Percentiles rank a stretch among this genome's conserved stretches.
Conservation (phyloP, 1,140 invertebrate genomes). For the Coboldia fuscipes region DNA sequence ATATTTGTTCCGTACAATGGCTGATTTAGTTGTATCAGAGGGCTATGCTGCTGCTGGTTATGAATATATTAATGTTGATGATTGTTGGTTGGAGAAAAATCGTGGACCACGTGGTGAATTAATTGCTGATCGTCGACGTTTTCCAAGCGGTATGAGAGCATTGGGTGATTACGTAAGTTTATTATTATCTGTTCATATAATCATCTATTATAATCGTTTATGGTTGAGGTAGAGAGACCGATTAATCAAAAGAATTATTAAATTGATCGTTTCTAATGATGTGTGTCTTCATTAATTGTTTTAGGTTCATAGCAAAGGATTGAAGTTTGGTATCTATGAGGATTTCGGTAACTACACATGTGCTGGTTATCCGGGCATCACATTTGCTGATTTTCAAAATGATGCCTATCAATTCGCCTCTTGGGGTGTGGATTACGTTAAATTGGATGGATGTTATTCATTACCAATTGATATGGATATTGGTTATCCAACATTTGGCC, state of each 20-base stretch:
- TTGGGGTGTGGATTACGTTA: constrained; percentile 93
- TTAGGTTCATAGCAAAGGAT: constrained; percentile 76
- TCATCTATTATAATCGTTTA: background rate
- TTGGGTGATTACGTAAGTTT: constrained; percentile 75
- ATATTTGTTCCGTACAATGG: constrained; percentile 75
- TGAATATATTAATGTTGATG: constrained; percentile 85
- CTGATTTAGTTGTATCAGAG: constrained; percentile 69
- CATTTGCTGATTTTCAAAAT: constrained; percentile 51
- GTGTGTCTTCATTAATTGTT: constrained; percentile 5
- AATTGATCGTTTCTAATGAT: background rate
- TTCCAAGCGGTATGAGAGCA: constrained; percentile 80
- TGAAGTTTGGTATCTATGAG: constrained; percentile 95
- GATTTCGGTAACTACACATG: constrained; percentile 92
- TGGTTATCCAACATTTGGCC: constrained; percentile 81
- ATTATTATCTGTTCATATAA: background rate
- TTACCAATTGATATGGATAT: constrained; percentile 61
- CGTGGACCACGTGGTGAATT: constrained; percentile 52
- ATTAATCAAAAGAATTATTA: background rate
- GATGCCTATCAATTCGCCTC: constrained; percentile 87
- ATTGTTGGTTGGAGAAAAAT: constrained; percentile 81
- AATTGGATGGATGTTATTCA: constrained; percentile 88
- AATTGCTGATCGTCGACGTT: constrained; percentile 66
- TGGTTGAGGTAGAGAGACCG: background rate
- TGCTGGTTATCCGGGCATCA: constrained; percentile 80
- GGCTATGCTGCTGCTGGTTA: constrained; percentile 80